Base-by-base conservation (phyloP, 64 coral and sea anemone species). In the Catalaphyllia jardinei region DNA sequence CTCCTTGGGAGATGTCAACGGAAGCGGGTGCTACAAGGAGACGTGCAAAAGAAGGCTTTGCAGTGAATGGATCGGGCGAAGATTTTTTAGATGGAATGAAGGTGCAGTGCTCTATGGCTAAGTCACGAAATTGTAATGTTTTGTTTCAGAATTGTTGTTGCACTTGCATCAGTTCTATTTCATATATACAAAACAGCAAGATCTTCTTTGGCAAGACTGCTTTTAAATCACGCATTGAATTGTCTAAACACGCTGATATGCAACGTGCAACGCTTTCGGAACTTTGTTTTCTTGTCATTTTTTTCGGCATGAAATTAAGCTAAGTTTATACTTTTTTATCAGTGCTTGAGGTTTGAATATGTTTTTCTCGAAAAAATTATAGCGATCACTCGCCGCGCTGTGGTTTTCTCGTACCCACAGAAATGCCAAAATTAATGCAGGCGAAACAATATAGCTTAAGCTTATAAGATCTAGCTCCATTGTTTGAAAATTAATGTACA, bases 11-110 rank as follows among this genome's bases (percentile, higher is more conserved):
- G 33, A 83, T 83, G 80, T 67, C 80, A 60, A 83, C 80, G 19
- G 80, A 83, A 67, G 31, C 24, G 20, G 22, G 80, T 83, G 60
- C 80, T 10, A 83, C 80, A 83, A 83, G 80, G 39, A 61, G 80
- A 83, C 80, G 80, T 83, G 80, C 60, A 67, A 83, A 83, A 83
- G 31, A 83, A 38, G 74, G 74, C 74, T 50, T 77, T 38, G 20
- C 74, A 24, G 20, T 31, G 31, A 83, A 83, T 67, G 80, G 80
- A 61, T 83, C 80, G 30, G 65, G 60, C 20, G 80, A 83, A 83
- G 38, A 83, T 83, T 61, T 83, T 65, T 33, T 46, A 18, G 80
- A 83, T 35, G 80, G 60, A 39, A 3, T 83, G 60, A 83, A 83
- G 80, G 80, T 83, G 25, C 22, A 69, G 65, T 25, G n/a, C 9